A percentile compares a stretch with the other conserved stretches of the same genome.
These are phyloP conservation scores for Hydrochoerus hydrochaeris DNA, from an alignment of 2,113 vertebrate genomes.

Conservation along the genomic window DNA sequence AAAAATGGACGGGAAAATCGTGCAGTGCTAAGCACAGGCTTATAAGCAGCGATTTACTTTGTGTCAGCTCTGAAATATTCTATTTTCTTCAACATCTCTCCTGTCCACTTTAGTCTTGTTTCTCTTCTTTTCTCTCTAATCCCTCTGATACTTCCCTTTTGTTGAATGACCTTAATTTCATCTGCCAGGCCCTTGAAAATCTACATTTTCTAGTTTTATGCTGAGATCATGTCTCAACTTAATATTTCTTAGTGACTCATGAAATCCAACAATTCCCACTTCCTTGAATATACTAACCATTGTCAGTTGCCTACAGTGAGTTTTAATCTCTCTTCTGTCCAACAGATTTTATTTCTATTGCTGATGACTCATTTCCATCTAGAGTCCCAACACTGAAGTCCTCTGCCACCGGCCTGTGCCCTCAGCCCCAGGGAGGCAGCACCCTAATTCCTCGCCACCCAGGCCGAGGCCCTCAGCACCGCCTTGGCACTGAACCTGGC, in stretches of 20 bases:
- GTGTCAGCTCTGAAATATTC: background rate
- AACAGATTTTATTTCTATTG: background rate
- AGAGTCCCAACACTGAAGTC: background rate
- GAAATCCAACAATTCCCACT: background rate
- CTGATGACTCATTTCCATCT: background rate
- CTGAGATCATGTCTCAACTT: background rate
- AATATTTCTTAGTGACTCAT: background rate
- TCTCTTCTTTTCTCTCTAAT: background rate
- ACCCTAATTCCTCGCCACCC: background rate
- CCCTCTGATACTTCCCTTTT: background rate
- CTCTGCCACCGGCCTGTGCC: background rate
- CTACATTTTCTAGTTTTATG: background rate
- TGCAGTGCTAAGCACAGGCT: background rate
- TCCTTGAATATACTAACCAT: background rate
- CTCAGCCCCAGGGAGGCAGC: background rate
- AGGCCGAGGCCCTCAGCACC: too few species aligned
- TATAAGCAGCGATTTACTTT: background rate
- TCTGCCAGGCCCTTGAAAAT: background rate
- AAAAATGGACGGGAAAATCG: background rate
- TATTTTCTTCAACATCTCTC: background rate
- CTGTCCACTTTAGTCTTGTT: background rate
- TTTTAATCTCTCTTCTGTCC: background rate
- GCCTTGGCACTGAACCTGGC: too few species aligned
- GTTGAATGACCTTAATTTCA: background rate
- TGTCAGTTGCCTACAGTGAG: background rate